These are phyloP conservation scores for Siderastrea radians DNA, from an alignment of 92 coral and sea anemone species.

Conservation along the genomic window DNA sequence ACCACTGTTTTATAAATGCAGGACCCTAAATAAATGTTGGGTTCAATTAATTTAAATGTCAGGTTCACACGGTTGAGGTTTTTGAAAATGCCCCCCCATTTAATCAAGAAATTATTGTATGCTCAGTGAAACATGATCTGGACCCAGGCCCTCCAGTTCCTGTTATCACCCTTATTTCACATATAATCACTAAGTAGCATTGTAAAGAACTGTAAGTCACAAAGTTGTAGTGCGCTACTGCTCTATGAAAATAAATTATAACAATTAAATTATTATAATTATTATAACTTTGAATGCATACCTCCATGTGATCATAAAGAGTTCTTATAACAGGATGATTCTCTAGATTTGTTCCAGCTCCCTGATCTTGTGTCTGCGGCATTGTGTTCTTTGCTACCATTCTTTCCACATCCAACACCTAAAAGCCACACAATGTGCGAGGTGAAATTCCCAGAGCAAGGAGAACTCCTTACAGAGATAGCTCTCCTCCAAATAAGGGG, in stretches of 20 bases:
- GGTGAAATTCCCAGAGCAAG: background rate
- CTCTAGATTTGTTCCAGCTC: slow-evolving; percentile 89
- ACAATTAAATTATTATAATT: background rate
- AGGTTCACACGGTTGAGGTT: no score
- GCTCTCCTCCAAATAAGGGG: background rate
- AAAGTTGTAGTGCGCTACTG: no score
- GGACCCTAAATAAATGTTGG: no score
- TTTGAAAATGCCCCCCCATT: no score
- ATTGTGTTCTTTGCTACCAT: slow-evolving; percentile 98
- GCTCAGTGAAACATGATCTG: no score
- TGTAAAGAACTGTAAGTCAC: no score
- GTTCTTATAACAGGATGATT: slow-evolving; percentile 98
- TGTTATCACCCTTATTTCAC: no score
- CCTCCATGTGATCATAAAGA: slow-evolving; percentile 94
- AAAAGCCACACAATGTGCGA: background rate
- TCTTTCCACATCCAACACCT: slow-evolving; percentile 97
- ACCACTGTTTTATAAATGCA: no score
- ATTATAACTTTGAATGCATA: background rate
- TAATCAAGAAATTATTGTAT: no score
- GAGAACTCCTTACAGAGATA: background rate
- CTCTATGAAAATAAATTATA: background rate
- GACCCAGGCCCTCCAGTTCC: no score
- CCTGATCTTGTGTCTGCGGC: slow-evolving; percentile 95
- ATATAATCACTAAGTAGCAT: no score
- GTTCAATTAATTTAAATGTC: no score